phyloP scores from a whole-genome alignment of 2,888 invertebrate species.

The Pachycephus smyrnensis region DNA sequence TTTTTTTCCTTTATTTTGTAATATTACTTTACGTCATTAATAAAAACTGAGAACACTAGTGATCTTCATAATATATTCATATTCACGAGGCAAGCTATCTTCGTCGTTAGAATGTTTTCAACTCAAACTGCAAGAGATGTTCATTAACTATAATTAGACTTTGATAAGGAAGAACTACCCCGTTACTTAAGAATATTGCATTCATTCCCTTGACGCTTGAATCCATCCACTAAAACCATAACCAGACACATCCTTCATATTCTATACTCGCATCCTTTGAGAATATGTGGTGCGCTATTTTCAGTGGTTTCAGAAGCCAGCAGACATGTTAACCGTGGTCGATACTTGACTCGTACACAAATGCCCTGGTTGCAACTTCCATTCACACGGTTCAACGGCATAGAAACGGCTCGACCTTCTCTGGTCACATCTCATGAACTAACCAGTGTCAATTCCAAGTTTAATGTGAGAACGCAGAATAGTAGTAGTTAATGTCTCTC shows the following conservation, averaged over 20 bases:
- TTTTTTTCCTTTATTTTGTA: not conserved
- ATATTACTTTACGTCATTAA: not conserved
- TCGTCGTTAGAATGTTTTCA: not conserved
- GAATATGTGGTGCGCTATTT: not conserved
- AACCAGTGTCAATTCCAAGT: not conserved
- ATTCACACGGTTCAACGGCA: not conserved
- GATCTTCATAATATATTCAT: not conserved
- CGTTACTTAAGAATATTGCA: not conserved
- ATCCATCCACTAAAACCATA: not conserved
- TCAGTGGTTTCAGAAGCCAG: not conserved
- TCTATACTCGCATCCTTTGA: not conserved
- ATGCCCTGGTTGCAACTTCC: not conserved
- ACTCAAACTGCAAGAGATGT: not conserved
- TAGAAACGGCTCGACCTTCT: not conserved
- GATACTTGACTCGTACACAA: not conserved
- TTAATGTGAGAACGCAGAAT: not conserved
- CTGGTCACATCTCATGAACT: not conserved
- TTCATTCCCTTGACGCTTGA: not conserved
- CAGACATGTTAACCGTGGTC: not conserved
- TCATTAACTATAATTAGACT: not conserved
- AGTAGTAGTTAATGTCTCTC: not conserved
- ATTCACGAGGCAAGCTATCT: not conserved
- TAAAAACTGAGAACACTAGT: not conserved
- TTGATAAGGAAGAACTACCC: not conserved
- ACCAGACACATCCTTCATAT: not conserved